phyloP scores from a whole-genome alignment of 2,797 vertebrate genomes.

The Anabas testudineus region DNA sequence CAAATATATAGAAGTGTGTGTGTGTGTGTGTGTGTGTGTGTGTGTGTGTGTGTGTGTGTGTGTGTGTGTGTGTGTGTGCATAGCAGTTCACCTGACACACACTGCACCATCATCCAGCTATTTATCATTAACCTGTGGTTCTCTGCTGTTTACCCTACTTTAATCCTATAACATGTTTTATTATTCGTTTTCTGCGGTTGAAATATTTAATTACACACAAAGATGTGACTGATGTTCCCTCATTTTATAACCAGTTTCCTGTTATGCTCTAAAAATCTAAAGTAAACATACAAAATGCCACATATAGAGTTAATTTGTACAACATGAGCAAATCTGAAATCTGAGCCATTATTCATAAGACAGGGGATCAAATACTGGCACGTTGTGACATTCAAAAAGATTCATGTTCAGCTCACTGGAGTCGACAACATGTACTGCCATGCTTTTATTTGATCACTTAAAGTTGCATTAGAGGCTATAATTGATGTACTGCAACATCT shows the following conservation, averaged over 20 bases:
- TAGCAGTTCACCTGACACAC: not conserved
- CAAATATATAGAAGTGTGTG: not conserved
- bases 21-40: not conserved
- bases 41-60: not conserved
- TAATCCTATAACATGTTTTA: not conserved
- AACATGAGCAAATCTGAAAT: not conserved
- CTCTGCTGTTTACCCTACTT: conserved; percentile 1
- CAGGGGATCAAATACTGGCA: not conserved
- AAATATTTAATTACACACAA: conserved; percentile 3
- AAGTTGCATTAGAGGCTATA: too few relatives aligned
- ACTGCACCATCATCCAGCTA: not conserved
- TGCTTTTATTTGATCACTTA: too few relatives aligned
- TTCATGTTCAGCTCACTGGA: not conserved
- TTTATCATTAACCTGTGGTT: not conserved
- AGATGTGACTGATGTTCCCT: too few relatives aligned
- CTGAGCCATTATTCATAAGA: not conserved
- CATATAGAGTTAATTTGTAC: not conserved
- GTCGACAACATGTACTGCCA: too few relatives aligned
- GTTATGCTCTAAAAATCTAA: not conserved
- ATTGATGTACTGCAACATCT: not conserved
- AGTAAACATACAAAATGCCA: not conserved
- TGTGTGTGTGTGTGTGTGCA: not conserved
- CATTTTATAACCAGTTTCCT: not conserved
- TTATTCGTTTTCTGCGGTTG: not conserved
- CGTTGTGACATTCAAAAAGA: not conserved